Conservation (phyloP, 2,113 vertebrate genomes). For the Dicentrarchus labrax region DNA sequence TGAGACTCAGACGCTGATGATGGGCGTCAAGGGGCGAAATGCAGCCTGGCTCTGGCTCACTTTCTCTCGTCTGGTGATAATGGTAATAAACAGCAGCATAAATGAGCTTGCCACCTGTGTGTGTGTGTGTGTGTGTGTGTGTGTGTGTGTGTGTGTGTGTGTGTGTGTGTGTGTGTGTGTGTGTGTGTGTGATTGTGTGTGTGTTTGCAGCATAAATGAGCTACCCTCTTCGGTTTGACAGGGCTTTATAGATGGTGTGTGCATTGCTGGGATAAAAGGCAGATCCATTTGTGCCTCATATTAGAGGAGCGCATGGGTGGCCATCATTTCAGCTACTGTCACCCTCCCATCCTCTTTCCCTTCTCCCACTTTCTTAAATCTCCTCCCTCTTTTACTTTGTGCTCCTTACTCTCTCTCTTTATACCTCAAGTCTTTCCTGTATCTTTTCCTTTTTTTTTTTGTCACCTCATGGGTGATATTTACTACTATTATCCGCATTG, state of each 20-base stretch:
- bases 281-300: constrained; percentile 70
- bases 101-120: constrained; percentile 67
- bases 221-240: constrained; percentile 65
- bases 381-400: constrained; percentile 4
- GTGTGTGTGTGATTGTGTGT: constrained; percentile 10
- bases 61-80: constrained; percentile 75
- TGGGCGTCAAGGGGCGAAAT: constrained; percentile 64
- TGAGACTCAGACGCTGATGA: constrained; percentile 73
- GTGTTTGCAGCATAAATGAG: constrained; percentile 67
- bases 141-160: constrained; percentile 18
- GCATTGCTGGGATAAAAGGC: constrained; percentile 68
- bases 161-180: constrained; percentile 36
- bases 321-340: constrained; percentile 57
- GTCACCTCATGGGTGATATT: constrained; percentile 31
- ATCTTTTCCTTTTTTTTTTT: constrained; percentile 11
- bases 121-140: constrained; percentile 31
- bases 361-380: constrained; percentile 20
- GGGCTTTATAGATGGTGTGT: constrained; percentile 63
- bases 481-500: constrained; percentile 10
- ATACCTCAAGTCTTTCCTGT: background rate
- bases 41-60: constrained; percentile 40
- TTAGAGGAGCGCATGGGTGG: constrained; percentile 58
- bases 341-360: constrained; percentile 24
- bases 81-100: constrained; percentile 80
- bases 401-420: constrained; percentile 18